Evolutionary conservation across 2,113 vertebrate species (phyloP).

Genomic region (Centrocercus urophasianus): DNA sequence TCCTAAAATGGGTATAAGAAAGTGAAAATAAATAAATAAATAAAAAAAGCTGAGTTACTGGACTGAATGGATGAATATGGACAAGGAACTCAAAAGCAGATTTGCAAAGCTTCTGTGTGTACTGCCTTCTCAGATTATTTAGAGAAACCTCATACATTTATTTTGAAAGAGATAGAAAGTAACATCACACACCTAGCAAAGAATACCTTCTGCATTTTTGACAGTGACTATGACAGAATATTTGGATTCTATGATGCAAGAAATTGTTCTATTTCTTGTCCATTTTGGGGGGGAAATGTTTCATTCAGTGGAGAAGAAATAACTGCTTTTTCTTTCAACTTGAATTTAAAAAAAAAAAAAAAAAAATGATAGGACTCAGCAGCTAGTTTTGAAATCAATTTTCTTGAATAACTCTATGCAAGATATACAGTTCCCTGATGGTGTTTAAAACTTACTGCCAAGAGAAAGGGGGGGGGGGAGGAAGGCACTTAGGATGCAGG

Average conservation of each 20-base stretch:
- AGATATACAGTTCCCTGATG: not conserved
- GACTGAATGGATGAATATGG: not conserved
- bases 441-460: not conserved
- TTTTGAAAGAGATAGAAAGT: not conserved
- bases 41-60: not conserved
- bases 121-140: not conserved
- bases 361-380: not conserved
- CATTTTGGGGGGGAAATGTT: not conserved
- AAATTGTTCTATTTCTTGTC: not conserved
- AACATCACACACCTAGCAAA: not conserved
- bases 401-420: not conserved
- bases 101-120: not conserved
- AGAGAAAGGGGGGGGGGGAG: not conserved
- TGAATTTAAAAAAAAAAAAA: not conserved
- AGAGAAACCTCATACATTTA: not conserved
- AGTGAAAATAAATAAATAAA: not conserved
- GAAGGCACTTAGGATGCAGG: not conserved
- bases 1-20: not conserved
- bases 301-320: not conserved
- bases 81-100: not conserved
- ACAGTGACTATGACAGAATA: not conserved
- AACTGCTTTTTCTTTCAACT: not conserved
- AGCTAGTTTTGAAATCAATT: not conserved
- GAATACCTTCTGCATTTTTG: not conserved
- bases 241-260: not conserved